These are phyloP conservation scores for Distichodus sexfasciatus DNA, from an alignment of 2,797 vertebrate species.

Conservation along the genomic window DNA sequence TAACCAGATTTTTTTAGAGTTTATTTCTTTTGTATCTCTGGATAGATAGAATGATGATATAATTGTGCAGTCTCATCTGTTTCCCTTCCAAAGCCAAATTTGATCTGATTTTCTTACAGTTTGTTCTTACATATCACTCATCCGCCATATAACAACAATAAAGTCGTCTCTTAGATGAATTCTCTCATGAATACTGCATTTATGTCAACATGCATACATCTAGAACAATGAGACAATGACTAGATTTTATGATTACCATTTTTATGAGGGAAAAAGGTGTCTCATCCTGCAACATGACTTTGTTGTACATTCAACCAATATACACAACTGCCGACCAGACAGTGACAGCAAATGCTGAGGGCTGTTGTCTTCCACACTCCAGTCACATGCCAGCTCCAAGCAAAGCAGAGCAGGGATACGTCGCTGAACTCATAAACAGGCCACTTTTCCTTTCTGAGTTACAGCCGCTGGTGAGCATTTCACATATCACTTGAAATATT, in stretches of 20 bases:
- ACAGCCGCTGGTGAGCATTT: conserved; percentile 5
- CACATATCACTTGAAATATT: conserved; percentile 35
- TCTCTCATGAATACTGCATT: conserved; percentile 46
- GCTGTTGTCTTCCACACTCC: conserved; percentile 6
- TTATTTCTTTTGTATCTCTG: conserved; percentile 16
- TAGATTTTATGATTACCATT: conserved; percentile 45
- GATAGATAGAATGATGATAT: conserved; percentile 7
- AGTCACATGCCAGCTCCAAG: conserved; percentile 6
- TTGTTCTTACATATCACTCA: conserved; percentile 19
- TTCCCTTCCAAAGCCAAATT: conserved; percentile 26
- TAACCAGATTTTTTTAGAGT: conserved; percentile 27
- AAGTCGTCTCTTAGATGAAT: conserved; percentile 24
- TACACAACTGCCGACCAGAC: not conserved
- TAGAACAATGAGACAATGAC: conserved; percentile 44
- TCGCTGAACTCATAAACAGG: conserved; percentile 34
- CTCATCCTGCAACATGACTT: conserved; percentile 3
- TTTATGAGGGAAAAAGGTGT: conserved; percentile 37
- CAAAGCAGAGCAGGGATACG: not conserved
- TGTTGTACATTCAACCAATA: conserved; percentile 14
- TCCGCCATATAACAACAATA: conserved; percentile 16
- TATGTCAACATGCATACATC: conserved; percentile 30
- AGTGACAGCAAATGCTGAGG: not conserved
- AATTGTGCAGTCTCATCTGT: conserved; percentile 16
- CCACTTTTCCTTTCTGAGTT: conserved; percentile 6
- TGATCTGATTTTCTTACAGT: conserved; percentile 23